phyloP scores from a whole-genome alignment of 2,113 vertebrate species.

The Glaucomys volans region DNA sequence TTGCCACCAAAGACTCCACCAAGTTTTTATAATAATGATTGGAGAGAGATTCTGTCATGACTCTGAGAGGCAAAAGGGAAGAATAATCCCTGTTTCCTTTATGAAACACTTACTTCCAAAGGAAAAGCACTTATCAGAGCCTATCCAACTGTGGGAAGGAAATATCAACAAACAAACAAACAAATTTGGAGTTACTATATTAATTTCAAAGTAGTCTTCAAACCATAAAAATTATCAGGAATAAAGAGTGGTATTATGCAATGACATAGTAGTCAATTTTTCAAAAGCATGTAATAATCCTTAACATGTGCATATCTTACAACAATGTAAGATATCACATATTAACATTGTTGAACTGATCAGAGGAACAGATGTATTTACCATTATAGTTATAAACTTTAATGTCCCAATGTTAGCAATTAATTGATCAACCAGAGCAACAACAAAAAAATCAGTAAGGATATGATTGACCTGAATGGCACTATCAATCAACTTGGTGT shows the following conservation, averaged over 20 bases:
- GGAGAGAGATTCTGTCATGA: neutral
- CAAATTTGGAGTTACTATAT: neutral
- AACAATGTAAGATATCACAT: neutral
- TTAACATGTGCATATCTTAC: neutral
- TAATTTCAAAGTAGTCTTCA: neutral
- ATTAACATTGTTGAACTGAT: neutral
- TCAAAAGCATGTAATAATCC: neutral
- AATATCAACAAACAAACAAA: neutral
- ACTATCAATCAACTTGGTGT: neutral
- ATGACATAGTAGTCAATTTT: neutral
- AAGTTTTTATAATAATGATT: neutral
- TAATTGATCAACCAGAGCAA: neutral
- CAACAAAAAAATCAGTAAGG: neutral
- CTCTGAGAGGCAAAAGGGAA: neutral
- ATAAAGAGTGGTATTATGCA: neutral
- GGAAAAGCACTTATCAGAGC: neutral
- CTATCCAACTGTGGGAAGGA: neutral
- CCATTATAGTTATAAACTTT: neutral
- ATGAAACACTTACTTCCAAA: accelerated
- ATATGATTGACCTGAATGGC: neutral
- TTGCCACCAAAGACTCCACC: neutral
- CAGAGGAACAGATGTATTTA: neutral
- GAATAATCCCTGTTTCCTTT: neutral
- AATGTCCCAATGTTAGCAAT: too few relatives aligned
- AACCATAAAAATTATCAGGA: neutral